Conservation (phyloP, 2,888 invertebrate genomes). For the Phyto melanocephala region DNA sequence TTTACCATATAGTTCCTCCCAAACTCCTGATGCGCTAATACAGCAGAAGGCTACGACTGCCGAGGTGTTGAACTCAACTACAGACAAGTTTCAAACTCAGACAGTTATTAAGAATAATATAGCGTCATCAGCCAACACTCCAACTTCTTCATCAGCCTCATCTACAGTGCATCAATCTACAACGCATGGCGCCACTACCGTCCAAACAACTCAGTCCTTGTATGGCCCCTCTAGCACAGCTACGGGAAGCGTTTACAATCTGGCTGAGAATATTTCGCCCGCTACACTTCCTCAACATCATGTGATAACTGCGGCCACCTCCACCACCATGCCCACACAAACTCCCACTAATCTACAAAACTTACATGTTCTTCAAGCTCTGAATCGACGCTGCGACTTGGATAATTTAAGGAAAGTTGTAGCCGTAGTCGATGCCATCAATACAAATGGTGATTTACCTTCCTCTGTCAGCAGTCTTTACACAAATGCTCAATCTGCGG, state of each 20-base stretch:
- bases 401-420: slow-evolving; percentile 76
- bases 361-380: slow-evolving; percentile 73
- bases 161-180: slow-evolving; percentile 20
- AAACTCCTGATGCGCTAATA: slow-evolving; percentile 62
- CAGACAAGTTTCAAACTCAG: slow-evolving; percentile 47
- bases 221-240: slow-evolving; percentile 19
- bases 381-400: slow-evolving; percentile 72
- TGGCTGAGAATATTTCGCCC: slow-evolving; percentile 73
- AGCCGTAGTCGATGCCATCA: slow-evolving; percentile 69
- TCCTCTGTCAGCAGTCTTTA: slow-evolving; percentile 64
- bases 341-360: slow-evolving; percentile 66
- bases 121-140: slow-evolving; percentile 11
- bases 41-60: slow-evolving; percentile 46
- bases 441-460: slow-evolving; percentile 66
- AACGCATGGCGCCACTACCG: slow-evolving; percentile 34
- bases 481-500: slow-evolving; percentile 48
- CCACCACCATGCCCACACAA: slow-evolving; percentile 48
- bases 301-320: slow-evolving; percentile 42
- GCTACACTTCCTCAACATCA: slow-evolving; percentile 76
- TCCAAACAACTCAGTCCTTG: slow-evolving; percentile 46
- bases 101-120: slow-evolving; percentile 56
- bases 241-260: slow-evolving; percentile 65
- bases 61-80: slow-evolving; percentile 51
- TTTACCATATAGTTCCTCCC: slow-evolving; percentile 60
- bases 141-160: slow-evolving; percentile 30